Percentiles rank a stretch among this genome's conserved stretches.
Evolutionary conservation across 2,888 invertebrate genomes (phyloP).

Genomic region (Panopea generosa): DNA sequence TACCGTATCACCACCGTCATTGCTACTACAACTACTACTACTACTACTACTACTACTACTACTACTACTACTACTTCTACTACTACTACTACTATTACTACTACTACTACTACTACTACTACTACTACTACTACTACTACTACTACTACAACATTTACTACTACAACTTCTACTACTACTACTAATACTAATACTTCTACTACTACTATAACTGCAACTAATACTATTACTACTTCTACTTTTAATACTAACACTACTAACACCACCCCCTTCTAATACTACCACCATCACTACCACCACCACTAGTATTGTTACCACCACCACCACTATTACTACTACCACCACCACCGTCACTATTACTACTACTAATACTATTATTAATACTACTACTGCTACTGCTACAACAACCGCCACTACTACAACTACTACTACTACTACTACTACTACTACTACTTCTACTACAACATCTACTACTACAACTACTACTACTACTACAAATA

Average conservation of each 20-base stretch:
- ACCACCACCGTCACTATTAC: not conserved
- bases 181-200: too few species aligned
- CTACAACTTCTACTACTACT: too few species aligned
- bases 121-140: too few species aligned
- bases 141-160: too few species aligned
- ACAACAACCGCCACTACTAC: not conserved
- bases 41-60: too few species aligned
- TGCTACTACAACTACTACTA: too few species aligned
- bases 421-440: conserved; percentile 10
- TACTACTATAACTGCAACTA: too few species aligned
- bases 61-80: too few species aligned
- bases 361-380: not conserved
- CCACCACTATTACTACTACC: conserved; percentile 4
- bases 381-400: too few species aligned
- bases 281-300: not conserved
- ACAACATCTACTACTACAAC: conserved; percentile 5
- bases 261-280: not conserved
- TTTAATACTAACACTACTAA: not conserved
- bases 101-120: too few species aligned
- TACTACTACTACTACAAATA: conserved; percentile 6
- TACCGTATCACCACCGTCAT: too few species aligned
- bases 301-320: not conserved
- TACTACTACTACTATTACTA: too few species aligned
- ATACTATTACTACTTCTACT: not conserved
- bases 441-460: conserved; percentile 7